Evolutionary conservation across 2,888 invertebrate species (phyloP).

Genomic region (Pterobdella sp.): DNA sequence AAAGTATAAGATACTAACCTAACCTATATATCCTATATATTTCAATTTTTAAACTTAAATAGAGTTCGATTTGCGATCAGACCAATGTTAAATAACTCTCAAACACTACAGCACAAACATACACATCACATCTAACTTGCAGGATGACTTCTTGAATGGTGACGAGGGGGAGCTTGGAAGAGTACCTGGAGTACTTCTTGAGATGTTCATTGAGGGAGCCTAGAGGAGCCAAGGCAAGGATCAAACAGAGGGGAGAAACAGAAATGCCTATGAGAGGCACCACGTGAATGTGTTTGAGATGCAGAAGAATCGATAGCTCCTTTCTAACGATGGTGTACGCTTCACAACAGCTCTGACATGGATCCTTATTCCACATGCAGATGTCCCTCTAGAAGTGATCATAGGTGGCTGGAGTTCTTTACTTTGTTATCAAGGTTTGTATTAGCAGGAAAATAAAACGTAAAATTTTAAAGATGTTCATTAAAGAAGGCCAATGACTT

Average conservation of each 20-base stretch:
- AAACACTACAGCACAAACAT: not conserved
- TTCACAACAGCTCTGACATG: conserved; percentile 81
- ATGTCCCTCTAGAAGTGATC: conserved; percentile 36
- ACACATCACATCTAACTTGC: conserved; percentile 65
- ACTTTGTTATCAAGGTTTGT: not conserved
- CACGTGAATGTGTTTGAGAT: conserved; percentile 80
- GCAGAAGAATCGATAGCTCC: conserved; percentile 80
- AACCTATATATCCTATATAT: too few relatives aligned
- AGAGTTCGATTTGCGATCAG: too few relatives aligned
- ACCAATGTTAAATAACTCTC: too few relatives aligned
- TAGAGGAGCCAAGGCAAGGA: conserved; percentile 77
- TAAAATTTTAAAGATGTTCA: too few relatives aligned
- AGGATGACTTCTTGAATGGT: conserved; percentile 75
- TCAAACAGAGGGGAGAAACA: conserved; percentile 75
- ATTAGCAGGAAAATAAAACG: too few relatives aligned
- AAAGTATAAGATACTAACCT: too few relatives aligned
- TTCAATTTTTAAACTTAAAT: too few relatives aligned
- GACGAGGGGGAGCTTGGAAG: conserved; percentile 70
- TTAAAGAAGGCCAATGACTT: too few relatives aligned
- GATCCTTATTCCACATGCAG: conserved; percentile 76
- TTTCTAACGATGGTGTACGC: conserved; percentile 93
- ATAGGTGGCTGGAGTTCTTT: not conserved
- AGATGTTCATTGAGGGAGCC: conserved; percentile 79
- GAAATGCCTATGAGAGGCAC: conserved; percentile 84
- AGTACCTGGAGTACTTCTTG: conserved; percentile 74